These are phyloP conservation scores for Charadrius vociferus DNA, from an alignment of 2,113 vertebrate genomes.

Conservation along the genomic window DNA sequence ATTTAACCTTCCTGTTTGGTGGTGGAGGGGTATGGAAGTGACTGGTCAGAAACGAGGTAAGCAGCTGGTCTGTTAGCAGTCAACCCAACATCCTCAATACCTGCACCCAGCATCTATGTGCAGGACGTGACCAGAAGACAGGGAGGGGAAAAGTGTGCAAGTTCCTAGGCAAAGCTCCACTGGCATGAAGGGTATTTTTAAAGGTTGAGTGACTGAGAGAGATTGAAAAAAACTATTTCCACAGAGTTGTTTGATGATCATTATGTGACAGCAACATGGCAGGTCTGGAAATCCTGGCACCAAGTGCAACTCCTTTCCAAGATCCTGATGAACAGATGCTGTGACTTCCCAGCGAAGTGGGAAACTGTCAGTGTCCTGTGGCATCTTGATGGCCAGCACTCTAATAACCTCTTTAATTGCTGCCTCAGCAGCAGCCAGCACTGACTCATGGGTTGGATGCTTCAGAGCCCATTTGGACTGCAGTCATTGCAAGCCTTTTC, in stretches of 20 bases:
- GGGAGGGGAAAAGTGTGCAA: neutral
- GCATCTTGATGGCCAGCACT: rapidly evolving
- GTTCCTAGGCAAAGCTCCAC: neutral
- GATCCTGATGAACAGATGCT: neutral
- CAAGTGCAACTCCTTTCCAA: neutral
- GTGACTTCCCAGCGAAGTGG: neutral
- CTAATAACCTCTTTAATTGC: neutral
- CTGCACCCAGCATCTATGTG: neutral
- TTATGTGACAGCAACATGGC: neutral
- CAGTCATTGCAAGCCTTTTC: neutral
- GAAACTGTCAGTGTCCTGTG: neutral
- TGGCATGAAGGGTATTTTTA: neutral
- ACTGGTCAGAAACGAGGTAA: neutral
- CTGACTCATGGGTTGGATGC: neutral
- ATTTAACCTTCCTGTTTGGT: neutral
- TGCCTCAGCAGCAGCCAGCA: neutral
- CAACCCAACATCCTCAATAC: neutral
- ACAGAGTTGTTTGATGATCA: neutral
- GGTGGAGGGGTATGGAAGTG: neutral
- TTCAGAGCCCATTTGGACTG: too few species aligned
- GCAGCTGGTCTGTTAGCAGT: neutral
- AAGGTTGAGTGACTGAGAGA: neutral
- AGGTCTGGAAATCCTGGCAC: neutral
- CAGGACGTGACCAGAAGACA: neutral
- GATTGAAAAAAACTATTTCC: neutral